Evolutionary conservation across 2,888 invertebrate genomes (phyloP).

Genomic region (Scrobipalpa costella): DNA sequence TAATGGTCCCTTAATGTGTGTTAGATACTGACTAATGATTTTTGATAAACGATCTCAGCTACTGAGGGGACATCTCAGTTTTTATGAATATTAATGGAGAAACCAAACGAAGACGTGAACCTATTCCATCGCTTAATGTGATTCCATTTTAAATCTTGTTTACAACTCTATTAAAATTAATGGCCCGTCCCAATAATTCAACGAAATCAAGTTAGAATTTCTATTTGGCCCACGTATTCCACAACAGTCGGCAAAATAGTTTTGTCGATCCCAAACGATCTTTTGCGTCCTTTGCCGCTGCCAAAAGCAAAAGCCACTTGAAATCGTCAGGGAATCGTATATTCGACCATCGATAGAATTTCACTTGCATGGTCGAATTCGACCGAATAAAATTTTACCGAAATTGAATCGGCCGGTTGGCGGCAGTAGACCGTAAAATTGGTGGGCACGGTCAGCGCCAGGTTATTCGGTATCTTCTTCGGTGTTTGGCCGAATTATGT

Average conservation of each 20-base stretch:
- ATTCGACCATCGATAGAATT: conserved; percentile 67
- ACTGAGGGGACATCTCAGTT: conserved; percentile 30
- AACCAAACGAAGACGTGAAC: conserved; percentile 32
- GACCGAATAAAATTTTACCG: conserved; percentile 76
- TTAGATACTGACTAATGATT: conserved; percentile 41
- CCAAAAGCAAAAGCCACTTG: conserved; percentile 53
- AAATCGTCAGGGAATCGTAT: conserved; percentile 56
- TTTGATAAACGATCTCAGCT: conserved; percentile 37
- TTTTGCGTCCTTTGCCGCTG: conserved; percentile 46
- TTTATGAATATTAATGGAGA: conserved; percentile 48
- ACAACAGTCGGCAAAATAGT: conserved; percentile 17
- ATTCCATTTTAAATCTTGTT: conserved; percentile 33
- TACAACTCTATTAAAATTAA: conserved; percentile 37
- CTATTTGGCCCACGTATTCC: conserved; percentile 5
- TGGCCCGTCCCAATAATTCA: conserved; percentile 31
- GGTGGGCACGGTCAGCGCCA: conserved; percentile 65
- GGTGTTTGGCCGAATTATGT: conserved; percentile 64
- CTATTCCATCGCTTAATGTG: conserved; percentile 30
- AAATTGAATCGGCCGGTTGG: conserved; percentile 76
- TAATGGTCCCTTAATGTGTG: conserved; percentile 43
- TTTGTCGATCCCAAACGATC: conserved; percentile 32
- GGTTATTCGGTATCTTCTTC: conserved; percentile 59
- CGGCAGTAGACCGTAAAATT: conserved; percentile 76
- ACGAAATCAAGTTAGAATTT: conserved; percentile 9
- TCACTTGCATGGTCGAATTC: conserved; percentile 68